Conservation (phyloP, 2,797 vertebrate species). For the Leptodactylus fallax region DNA sequence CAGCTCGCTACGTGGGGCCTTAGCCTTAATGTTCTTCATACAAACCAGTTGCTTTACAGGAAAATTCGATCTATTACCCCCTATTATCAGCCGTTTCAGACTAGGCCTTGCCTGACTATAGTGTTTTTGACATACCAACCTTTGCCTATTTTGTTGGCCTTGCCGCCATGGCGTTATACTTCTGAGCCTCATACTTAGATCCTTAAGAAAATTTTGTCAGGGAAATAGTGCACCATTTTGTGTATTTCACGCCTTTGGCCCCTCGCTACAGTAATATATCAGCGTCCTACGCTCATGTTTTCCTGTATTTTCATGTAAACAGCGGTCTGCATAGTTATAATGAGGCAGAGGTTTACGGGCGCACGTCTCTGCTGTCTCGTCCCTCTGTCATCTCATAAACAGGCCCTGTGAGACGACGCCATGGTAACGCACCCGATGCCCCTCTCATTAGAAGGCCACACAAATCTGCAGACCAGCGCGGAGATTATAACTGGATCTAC, state of each 20-base stretch:
- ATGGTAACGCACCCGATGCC: slow-evolving; percentile 34
- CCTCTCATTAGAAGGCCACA: slow-evolving; percentile 22
- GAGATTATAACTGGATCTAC: slow-evolving; percentile 22
- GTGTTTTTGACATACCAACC: too few relatives aligned
- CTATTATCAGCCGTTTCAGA: too few relatives aligned
- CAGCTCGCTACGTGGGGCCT: too few relatives aligned
- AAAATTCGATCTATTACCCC: too few relatives aligned
- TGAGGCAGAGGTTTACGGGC: neutral
- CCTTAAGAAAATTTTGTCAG: too few relatives aligned
- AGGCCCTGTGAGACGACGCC: neutral
- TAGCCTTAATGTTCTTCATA: too few relatives aligned
- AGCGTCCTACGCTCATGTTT: neutral
- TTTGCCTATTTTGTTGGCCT: too few relatives aligned
- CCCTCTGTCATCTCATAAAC: neutral
- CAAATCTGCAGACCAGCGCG: neutral
- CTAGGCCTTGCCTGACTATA: too few relatives aligned
- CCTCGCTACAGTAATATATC: neutral
- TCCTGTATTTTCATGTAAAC: neutral
- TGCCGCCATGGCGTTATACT: too few relatives aligned
- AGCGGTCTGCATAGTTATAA: neutral
- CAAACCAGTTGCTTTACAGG: too few relatives aligned
- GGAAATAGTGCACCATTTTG: neutral
- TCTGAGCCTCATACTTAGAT: neutral
- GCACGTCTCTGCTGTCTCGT: neutral
- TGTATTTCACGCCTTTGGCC: neutral